Evolutionary conservation across 2,797 vertebrate genomes (phyloP), one percentile per base, ranked within the genome.

Genomic region (Poecilia velifera): DNA sequence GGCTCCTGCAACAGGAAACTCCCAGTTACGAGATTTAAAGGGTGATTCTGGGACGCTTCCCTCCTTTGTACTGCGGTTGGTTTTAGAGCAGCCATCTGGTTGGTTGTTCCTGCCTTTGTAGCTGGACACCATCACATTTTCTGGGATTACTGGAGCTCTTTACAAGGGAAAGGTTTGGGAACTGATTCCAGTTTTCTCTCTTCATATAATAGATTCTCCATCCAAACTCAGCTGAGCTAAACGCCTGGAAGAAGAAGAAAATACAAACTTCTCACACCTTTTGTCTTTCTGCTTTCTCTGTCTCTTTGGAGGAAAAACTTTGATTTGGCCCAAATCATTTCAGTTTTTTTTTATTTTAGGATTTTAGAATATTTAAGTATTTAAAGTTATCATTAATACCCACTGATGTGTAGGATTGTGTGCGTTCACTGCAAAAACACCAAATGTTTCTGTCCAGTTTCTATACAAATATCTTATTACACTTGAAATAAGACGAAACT

Each of bases 21-120:
- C 80, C 10, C 3, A 9, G 73, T 66, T 4, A 16, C 0, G 25
- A 74, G 64, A 3, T 57, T 71, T 72, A 16, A 45, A 14, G 72
- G 59, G 45, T 3, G 2, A 7, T 72, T 20, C 64, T 36, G 79
- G 53, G 70, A 36, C 71, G 5, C 76, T 85, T 86, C 73, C 77
- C 49, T 66, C n/a, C 41, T 47, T 28, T 77, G 41, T 77, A 55
- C 74, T 62, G 22, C 71, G 31, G 64, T 78, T 82, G 72, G 62
- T 28, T 34, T 62, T 34, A 16, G 31, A 62, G 57, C 28, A 31
- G 18, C 72, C 87, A 82, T 88, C 84, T 89, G 87, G 76, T 84
- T 85, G 45, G 77, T 80, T 75, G 81, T 76, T 78, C 66, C 43
- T 22, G 68, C 45, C 74, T 87, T 74, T 85, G 59, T 74, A 47